Percentiles rank a stretch among this genome's conserved stretches.
phyloP scores from a whole-genome alignment of 2,797 vertebrate genomes.

The Adelosebastes latens region DNA sequence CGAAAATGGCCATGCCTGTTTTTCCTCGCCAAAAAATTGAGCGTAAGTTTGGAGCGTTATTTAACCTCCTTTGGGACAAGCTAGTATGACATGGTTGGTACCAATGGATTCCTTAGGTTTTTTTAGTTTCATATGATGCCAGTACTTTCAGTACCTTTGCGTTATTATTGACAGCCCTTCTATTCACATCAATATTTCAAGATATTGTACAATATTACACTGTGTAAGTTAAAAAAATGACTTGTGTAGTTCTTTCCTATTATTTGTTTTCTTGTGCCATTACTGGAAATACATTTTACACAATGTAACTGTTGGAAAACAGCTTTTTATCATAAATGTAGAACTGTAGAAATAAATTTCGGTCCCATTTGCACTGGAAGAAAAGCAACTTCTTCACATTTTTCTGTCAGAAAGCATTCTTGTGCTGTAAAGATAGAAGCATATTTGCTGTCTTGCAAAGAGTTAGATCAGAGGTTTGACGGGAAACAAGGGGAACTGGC shows the following conservation, averaged over 20 bases:
- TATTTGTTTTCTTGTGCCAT: not conserved
- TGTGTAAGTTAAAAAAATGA: not conserved
- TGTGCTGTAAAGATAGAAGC: not conserved
- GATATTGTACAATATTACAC: not conserved
- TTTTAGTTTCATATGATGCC: too few relatives aligned
- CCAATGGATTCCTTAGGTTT: too few relatives aligned
- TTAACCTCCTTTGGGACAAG: too few relatives aligned
- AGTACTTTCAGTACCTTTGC: too few relatives aligned
- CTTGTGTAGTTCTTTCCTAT: not conserved
- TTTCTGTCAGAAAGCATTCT: not conserved
- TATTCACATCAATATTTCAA: not conserved
- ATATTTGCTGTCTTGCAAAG: not conserved
- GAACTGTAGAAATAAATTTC: not conserved
- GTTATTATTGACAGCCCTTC: too few relatives aligned
- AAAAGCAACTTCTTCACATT: not conserved
- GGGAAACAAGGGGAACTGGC: not conserved
- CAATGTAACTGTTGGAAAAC: not conserved
- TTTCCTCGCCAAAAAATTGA: rapidly evolving
- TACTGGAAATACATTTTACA: not conserved
- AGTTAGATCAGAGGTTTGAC: not conserved
- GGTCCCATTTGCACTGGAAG: not conserved
- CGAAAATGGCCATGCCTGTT: too few relatives aligned
- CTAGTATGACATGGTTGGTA: too few relatives aligned
- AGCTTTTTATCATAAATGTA: not conserved
- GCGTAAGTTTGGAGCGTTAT: too few relatives aligned